A percentile compares a stretch with the other conserved stretches of the same genome.
Evolutionary conservation across 2,888 invertebrate species (phyloP).

Genomic region (Napeogenes inachia): DNA sequence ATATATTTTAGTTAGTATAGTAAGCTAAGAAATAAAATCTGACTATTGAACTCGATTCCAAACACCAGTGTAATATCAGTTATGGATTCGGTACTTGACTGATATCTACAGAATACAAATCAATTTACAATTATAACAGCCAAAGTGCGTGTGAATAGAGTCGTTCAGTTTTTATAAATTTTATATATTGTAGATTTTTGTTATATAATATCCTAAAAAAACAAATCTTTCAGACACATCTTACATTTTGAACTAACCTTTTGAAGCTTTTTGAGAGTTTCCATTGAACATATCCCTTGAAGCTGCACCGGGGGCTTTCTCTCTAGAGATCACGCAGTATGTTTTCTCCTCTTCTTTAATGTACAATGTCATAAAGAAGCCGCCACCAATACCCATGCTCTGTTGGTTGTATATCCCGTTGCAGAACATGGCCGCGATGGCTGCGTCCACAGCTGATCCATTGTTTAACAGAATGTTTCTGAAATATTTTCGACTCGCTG

Average conservation of each 20-base stretch:
- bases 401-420: constrained; percentile 88
- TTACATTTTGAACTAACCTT: constrained; percentile 53
- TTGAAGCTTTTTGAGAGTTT: constrained; percentile 54
- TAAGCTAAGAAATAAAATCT: too few species aligned
- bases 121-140: too few species aligned
- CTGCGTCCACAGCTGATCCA: constrained; percentile 90
- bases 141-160: too few species aligned
- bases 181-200: too few species aligned
- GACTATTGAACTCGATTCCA: too few species aligned
- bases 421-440: constrained; percentile 90
- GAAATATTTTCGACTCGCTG: constrained; percentile 26
- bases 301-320: constrained; percentile 82
- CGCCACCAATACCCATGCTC: constrained; percentile 88
- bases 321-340: constrained; percentile 84
- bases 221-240: too few species aligned
- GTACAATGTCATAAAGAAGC: constrained; percentile 88
- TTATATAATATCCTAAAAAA: too few species aligned
- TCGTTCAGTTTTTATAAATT: too few species aligned
- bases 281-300: constrained; percentile 78
- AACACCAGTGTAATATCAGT: too few species aligned
- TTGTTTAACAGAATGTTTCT: constrained; percentile 80
- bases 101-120: too few species aligned
- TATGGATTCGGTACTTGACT: too few species aligned
- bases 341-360: constrained; percentile 76
- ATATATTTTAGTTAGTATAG: too few species aligned